These are phyloP conservation scores for Babyrousa celebensis DNA, from an alignment of 2,797 vertebrate genomes.

Conservation along the genomic window DNA sequence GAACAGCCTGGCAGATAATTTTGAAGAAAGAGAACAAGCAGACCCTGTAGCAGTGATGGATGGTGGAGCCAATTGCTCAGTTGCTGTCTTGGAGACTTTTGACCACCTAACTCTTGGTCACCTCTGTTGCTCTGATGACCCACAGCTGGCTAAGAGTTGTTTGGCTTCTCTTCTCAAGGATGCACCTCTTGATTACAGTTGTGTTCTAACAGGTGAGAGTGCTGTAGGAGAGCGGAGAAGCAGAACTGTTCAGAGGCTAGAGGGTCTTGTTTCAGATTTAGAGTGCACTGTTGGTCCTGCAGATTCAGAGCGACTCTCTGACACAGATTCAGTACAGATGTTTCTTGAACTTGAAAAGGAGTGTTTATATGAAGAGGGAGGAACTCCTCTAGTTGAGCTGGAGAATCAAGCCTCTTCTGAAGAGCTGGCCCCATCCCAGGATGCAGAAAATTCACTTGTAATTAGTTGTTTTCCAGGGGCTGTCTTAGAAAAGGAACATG, in stretches of 20 bases:
- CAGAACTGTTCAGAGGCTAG: conserved; percentile 38
- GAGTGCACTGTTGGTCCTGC: conserved; percentile 72
- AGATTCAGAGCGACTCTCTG: conserved; percentile 88
- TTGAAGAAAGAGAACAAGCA: conserved; percentile 93
- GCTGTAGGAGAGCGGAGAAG: conserved; percentile 25
- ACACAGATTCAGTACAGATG: conserved; percentile 92
- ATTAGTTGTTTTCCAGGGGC: conserved; percentile 66
- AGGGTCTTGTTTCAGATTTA: conserved; percentile 77
- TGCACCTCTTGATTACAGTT: conserved; percentile 45
- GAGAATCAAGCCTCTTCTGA: conserved; percentile 86
- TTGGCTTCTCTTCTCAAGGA: conserved; percentile 57
- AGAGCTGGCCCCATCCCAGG: conserved; percentile 81
- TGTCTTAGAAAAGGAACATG: conserved; percentile 71
- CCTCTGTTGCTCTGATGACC: conserved; percentile 66
- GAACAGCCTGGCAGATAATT: conserved; percentile 92
- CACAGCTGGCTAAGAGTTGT: conserved; percentile 34
- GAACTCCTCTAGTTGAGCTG: conserved; percentile 76
- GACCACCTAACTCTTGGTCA: conserved; percentile 61
- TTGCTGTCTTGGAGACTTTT: conserved; percentile 71
- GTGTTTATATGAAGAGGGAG: conserved; percentile 91
- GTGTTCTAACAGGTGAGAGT: conserved; percentile 57
- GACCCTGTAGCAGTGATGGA: background rate
- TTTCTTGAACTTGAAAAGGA: conserved; percentile 93
- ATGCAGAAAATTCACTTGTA: conserved; percentile 78
- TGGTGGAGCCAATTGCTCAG: conserved; percentile 15